A percentile compares a stretch with the other conserved stretches of the same genome.
Conservation (phyloP, 2,113 vertebrate genomes). For the Clinocottus analis region DNA sequence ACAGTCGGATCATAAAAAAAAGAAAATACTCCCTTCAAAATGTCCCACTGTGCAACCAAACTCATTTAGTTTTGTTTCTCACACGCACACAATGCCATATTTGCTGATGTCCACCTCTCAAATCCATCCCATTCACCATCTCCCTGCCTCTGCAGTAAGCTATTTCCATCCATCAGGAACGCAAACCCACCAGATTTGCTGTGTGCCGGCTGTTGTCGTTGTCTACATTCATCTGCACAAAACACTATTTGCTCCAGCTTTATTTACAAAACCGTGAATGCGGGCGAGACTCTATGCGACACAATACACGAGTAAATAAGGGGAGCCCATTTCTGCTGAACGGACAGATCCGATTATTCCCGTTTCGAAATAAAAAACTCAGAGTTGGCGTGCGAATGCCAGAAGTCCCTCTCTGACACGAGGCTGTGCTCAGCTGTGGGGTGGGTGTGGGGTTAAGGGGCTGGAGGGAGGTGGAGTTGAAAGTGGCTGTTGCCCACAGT, state of each 20-base stretch:
- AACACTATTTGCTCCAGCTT: conserved; percentile 36
- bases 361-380: conserved; percentile 17
- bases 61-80: conserved; percentile 21
- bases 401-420: conserved; percentile 13
- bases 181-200: conserved; percentile 21
- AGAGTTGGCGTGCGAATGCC: conserved; percentile 29
- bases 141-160: conserved; percentile 32
- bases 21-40: conserved; percentile 16
- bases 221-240: conserved; percentile 56
- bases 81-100: background rate
- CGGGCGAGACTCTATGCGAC: conserved; percentile 16
- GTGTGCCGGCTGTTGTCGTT: conserved; percentile 28
- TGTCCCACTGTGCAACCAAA: conserved; percentile 20
- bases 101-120: conserved; percentile 15
- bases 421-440: conserved; percentile 41
- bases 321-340: conserved; percentile 24
- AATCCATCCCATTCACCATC: conserved; percentile 37
- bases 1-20: conserved; percentile 1
- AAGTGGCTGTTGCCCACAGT: conserved; percentile 34
- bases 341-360: conserved; percentile 48
- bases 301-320: conserved; percentile 54
- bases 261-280: conserved; percentile 53
- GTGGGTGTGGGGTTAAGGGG: conserved; percentile 30
- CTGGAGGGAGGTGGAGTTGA: background rate
- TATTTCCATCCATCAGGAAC: conserved; percentile 49